Evolutionary conservation across 2,113 vertebrate genomes (phyloP), one percentile per base, ranked within the genome.

Genomic region (Nipponia nippon): DNA sequence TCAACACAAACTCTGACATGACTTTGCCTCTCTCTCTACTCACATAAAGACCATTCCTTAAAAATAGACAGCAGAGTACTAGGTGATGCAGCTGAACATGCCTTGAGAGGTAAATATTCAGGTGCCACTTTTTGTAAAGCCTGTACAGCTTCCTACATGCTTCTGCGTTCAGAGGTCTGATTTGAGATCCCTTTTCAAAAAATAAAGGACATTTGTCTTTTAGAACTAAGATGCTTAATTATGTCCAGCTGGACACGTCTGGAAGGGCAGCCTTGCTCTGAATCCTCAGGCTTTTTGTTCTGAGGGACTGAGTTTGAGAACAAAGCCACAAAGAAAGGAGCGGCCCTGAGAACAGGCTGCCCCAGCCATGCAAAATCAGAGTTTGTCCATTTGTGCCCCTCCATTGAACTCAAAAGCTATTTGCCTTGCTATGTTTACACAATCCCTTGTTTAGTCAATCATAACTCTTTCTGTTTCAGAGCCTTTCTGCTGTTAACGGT

Each of bases 401-500:
- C 20, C 29, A 40, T 2, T 73, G 58, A 58, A 55, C 40, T 83
- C 7, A 46, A 58, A 77, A 93, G 50, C 70, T 81, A 50, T 81
- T 79, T 83, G 42, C 44, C 40, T 84, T 86, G 38, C 76, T 76
- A 3, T 47, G n/a, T 82, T 79, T 87, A 38, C 59, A 88, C 26
- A 47, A 6, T 10, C 26, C 21, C 50, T 84, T 1, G 0, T 49
- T 36, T 59, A 49, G 55, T 71, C 63, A 42, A 2, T 82, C 26
- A 3, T 32, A 77, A 72, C 38, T 79, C 50, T 27, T 88, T 96
- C 70, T 93, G 40, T 97, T 95, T 53, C 96, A 98, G 98, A 97
- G 97, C 75, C 96, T 98, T 49, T 98, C 97, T 52, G 97, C 97
- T 75, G 90, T 96, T 87, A 97, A 97, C 2, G 97, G 96, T 30